Evolutionary conservation across 2,888 invertebrate species (phyloP).

Genomic region (Synergus gifuensis): DNA sequence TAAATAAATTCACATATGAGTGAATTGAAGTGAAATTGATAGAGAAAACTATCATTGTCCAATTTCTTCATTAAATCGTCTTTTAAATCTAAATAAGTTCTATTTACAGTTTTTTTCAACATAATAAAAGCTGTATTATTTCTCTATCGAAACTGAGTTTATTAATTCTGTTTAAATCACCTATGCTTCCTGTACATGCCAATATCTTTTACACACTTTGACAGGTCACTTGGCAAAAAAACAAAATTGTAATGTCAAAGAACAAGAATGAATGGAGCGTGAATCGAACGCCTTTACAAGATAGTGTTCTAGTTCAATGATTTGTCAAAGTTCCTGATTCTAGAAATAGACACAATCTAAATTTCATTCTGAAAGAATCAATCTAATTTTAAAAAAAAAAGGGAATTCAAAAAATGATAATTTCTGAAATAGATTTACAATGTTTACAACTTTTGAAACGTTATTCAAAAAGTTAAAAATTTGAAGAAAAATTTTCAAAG

Average conservation of each 20-base stretch:
- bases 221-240: neutral
- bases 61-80: no score
- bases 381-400: neutral
- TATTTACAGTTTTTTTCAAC: no score
- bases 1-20: neutral
- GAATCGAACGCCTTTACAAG: neutral
- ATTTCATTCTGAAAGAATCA: neutral
- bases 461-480: neutral
- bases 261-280: neutral
- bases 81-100: no score
- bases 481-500: neutral
- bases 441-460: neutral
- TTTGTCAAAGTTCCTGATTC: no score
- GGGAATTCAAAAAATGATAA: neutral
- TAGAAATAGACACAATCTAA: neutral
- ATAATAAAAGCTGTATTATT: neutral
- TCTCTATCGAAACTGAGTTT: neutral
- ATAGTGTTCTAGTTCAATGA: no score
- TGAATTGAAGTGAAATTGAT: neutral
- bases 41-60: no score
- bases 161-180: neutral
- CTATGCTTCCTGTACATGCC: neutral
- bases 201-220: neutral
- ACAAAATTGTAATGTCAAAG: neutral
- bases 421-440: neutral